Evolutionary conservation across 2,888 invertebrate species (phyloP).

Genomic region (Drosophila kuntzei): DNA sequence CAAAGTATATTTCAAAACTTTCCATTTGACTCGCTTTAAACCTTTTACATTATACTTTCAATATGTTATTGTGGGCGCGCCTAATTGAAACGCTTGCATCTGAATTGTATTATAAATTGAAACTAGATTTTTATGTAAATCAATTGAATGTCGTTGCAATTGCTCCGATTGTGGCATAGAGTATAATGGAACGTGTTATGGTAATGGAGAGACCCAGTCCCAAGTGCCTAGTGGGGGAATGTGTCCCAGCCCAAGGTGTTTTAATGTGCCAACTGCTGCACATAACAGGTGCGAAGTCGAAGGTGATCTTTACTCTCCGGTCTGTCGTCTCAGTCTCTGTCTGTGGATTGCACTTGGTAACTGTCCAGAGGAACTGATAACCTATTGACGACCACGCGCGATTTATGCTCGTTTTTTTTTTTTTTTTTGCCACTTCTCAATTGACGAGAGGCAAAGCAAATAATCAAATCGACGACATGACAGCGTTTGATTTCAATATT

Average conservation of each 20-base stretch:
- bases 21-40: constrained; percentile 1
- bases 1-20: constrained; percentile 7
- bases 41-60: constrained; percentile 10
- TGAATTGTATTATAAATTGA: constrained; percentile 20
- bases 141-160: constrained; percentile 37
- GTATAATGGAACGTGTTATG: constrained; percentile 61
- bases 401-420: constrained; percentile 16
- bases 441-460: constrained; percentile 50
- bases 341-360: constrained; percentile 47
- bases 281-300: constrained; percentile 60
- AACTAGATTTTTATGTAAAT: constrained; percentile 66
- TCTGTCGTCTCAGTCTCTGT: constrained; percentile 7
- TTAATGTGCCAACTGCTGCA: constrained; percentile 22
- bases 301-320: constrained; percentile 37
- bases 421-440: constrained; percentile 32
- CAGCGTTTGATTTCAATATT: constrained; percentile 65
- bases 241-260: constrained; percentile 61
- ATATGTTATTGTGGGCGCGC: constrained; percentile 35
- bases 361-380: constrained; percentile 48
- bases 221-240: constrained; percentile 41
- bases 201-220: constrained; percentile 45
- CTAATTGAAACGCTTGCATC: constrained; percentile 13
- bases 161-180: constrained; percentile 21
- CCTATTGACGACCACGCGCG: constrained; percentile 33
- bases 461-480: constrained; percentile 51